A percentile compares a stretch with the other conserved stretches of the same genome.
Conservation (phyloP, 2,113 vertebrate genomes). For the Steatornis caripensis region DNA sequence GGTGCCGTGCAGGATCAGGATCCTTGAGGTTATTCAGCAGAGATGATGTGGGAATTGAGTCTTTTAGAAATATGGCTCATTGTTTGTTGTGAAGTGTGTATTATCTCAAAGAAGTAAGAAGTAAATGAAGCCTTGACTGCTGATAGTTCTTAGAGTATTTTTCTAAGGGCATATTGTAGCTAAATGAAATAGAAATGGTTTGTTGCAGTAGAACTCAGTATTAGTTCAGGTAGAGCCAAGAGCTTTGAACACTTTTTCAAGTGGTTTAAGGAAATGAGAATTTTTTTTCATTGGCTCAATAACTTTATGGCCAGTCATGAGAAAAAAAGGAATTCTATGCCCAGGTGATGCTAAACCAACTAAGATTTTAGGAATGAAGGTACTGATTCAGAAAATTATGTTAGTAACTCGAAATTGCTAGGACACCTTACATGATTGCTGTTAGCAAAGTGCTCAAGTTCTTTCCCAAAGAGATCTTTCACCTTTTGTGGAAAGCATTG, state of each 20-base stretch:
- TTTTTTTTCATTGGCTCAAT: not conserved
- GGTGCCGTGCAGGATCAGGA: not conserved
- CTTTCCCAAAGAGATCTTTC: not conserved
- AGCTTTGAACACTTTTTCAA: not conserved
- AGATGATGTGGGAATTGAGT: not conserved
- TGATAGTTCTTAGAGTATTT: not conserved
- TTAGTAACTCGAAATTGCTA: not conserved
- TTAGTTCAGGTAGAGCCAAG: not conserved
- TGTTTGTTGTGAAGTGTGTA: not conserved
- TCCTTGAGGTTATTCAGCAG: not conserved
- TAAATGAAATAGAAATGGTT: not conserved
- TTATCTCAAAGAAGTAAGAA: not conserved
- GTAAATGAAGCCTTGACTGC: not conserved
- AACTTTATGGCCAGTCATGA: not conserved
- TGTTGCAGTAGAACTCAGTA: not conserved
- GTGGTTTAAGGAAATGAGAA: not conserved
- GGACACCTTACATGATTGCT: not conserved
- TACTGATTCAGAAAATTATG: not conserved
- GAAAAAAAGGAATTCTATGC: not conserved
- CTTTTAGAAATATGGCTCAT: not conserved
- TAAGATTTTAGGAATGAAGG: not conserved
- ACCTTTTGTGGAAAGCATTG: not conserved
- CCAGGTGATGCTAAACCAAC: not conserved
- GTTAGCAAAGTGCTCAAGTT: not conserved
- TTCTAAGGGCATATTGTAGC: not conserved